Evolutionary conservation across 2,888 invertebrate species (phyloP), one percentile per base, ranked within the genome.

Genomic region (Bellardia bayeri): DNA sequence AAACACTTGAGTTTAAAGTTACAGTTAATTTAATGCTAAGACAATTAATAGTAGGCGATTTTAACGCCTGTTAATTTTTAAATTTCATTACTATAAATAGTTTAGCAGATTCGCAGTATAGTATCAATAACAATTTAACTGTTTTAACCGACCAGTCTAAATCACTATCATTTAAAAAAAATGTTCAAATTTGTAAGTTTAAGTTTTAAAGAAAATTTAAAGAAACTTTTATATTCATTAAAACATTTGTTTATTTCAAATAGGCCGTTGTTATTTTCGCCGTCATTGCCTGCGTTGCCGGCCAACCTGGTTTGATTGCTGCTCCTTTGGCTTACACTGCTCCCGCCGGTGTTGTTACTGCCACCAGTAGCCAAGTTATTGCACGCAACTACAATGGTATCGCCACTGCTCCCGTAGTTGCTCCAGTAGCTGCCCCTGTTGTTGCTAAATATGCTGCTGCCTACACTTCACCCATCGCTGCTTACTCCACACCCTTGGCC

Each of bases 371-470:
- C 82, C 91, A 91, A 76, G 89, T 91, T 54, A 89, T 91, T 87
- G 91, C 91, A 30, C 87, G 91, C 51, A 91, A 90, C 9, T 90
- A 89, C 82, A 91, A 91, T 89, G 91, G 91, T n/a, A 91, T 91
- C 51, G 91, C 91, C 30, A 76, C 89, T 33, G 91, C 92, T 0
- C 91, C 92, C 1, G 42, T 91, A 78, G 61, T 87, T n/a, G 89
- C 89, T n/a, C 89, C 89, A 13, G 87, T 87, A 11, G 89, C 91
- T 9, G 89, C 91, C 7, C 90, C 90, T 1, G 64, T 89, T 13
- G 85, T 80, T 51, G 78, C 89, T 33, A 86, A 87, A 69, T 8
- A 82, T 13, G 82, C 87, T 14, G 89, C 90, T 30, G 82, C 84
- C 13, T 45, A 45, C 45, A 30, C 84, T 14, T 66, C 81, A 11